Percentiles rank a stretch among this genome's conserved stretches.
phyloP scores from a whole-genome alignment of 2,113 vertebrate species.

The Neolamprologus toae region DNA sequence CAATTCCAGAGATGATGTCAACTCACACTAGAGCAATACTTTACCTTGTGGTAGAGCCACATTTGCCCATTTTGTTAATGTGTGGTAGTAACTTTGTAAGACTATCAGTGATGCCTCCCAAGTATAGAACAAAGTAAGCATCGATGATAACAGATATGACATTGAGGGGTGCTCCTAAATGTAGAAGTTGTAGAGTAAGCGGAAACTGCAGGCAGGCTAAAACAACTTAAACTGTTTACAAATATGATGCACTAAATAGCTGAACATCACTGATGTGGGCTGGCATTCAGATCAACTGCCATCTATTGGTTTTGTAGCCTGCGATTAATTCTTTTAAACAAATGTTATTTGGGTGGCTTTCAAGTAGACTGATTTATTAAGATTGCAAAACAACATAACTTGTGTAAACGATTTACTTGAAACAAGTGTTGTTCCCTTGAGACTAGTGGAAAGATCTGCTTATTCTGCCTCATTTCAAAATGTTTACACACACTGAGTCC shows the following conservation, averaged over 20 bases:
- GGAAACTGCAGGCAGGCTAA: neutral
- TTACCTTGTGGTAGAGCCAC: neutral
- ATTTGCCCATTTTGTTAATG: neutral
- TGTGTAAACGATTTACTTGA: neutral
- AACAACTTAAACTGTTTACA: neutral
- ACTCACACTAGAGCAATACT: neutral
- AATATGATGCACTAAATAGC: neutral
- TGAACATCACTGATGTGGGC: neutral
- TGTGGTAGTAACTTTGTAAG: neutral
- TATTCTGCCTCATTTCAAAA: neutral
- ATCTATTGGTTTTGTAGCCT: neutral
- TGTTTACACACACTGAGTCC: neutral
- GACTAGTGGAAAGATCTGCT: neutral
- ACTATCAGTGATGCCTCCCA: neutral
- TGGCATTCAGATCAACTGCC: neutral
- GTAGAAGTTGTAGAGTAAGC: neutral
- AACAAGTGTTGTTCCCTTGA: neutral
- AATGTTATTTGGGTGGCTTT: neutral
- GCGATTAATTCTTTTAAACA: neutral
- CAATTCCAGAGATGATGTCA: neutral
- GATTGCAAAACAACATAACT: neutral
- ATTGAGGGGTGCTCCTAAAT: neutral
- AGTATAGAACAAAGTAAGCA: neutral
- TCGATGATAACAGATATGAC: neutral
- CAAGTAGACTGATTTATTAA: neutral